Evolutionary conservation across 1,140 invertebrate genomes (phyloP).

Genomic region (Polyergus mexicanus): DNA sequence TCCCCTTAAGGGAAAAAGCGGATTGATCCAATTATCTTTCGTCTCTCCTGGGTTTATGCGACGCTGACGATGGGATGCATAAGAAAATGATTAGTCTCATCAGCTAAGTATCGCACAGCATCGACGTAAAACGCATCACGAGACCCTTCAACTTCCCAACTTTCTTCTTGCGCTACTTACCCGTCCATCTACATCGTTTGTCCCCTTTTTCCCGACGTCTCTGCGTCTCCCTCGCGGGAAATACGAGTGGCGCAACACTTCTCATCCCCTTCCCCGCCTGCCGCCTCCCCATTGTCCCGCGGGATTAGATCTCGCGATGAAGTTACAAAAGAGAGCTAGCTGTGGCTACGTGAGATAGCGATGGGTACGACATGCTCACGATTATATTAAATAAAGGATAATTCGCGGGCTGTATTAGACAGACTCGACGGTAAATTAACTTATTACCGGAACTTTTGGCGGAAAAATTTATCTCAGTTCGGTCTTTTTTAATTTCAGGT

Average conservation of each 20-base stretch:
- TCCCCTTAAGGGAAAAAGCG: neutral
- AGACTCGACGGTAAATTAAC: neutral
- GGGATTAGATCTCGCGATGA: conserved; percentile 65
- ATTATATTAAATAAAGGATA: neutral
- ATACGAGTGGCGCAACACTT: conserved; percentile 57
- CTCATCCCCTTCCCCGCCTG: neutral
- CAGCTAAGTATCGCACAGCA: conserved; percentile 12
- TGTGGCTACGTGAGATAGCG: conserved; percentile 32
- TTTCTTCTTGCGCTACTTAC: neutral
- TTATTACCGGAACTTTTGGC: neutral
- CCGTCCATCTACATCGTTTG: conserved; percentile 24
- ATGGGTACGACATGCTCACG: conserved; percentile 44
- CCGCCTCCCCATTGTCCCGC: neutral
- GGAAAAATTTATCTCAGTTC: neutral
- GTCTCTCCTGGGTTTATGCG: neutral
- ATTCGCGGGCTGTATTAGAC: neutral
- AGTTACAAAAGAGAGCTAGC: conserved; percentile 53
- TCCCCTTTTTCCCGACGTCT: conserved; percentile 29
- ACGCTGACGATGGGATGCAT: neutral
- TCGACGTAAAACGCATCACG: conserved; percentile 3
- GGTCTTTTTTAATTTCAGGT: neutral
- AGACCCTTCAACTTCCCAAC: neutral
- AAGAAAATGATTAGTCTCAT: conserved; percentile 55
- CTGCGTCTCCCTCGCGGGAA: conserved; percentile 46
- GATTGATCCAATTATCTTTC: conserved; percentile 7